phyloP scores from a whole-genome alignment of 2,797 vertebrate genomes.

The Labroides dimidiatus region DNA sequence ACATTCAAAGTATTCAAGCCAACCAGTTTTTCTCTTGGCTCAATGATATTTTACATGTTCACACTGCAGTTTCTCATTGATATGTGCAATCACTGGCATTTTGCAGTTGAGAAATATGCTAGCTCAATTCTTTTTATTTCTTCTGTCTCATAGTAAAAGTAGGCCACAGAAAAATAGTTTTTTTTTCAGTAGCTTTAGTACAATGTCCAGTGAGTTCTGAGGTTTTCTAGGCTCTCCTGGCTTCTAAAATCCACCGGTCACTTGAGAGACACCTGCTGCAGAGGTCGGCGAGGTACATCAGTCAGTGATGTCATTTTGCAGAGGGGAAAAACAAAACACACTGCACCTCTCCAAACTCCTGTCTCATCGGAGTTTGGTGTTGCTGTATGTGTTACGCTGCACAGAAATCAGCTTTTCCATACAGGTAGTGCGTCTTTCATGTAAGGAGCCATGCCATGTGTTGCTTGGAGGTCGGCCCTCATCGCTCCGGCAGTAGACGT shows the following conservation, averaged over 20 bases:
- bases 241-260: slow-evolving; percentile 63
- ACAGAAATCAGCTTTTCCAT: slow-evolving; percentile 96
- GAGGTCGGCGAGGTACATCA: slow-evolving; percentile 50
- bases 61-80: slow-evolving; percentile 67
- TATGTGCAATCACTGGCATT: slow-evolving; percentile 76
- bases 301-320: slow-evolving; percentile 62
- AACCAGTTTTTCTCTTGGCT: slow-evolving; percentile 61
- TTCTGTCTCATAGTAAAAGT: slow-evolving; percentile 58
- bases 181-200: slow-evolving; percentile 61
- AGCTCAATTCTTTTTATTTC: slow-evolving; percentile 7
- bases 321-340: neutral
- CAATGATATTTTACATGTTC: slow-evolving; percentile 76
- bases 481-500: slow-evolving; percentile 92
- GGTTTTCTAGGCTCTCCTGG: slow-evolving; percentile 59
- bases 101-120: slow-evolving; percentile 50
- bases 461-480: slow-evolving; percentile 85
- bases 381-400: slow-evolving; percentile 95
- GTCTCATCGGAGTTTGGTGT: slow-evolving; percentile 95
- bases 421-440: slow-evolving; percentile 91
- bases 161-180: slow-evolving; percentile 64
- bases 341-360: slow-evolving; percentile 26
- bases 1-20: slow-evolving; percentile 80
- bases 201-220: slow-evolving; percentile 65
- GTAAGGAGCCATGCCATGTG: slow-evolving; percentile 91
- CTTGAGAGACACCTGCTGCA: slow-evolving; percentile 62